Evolutionary conservation across 2,797 vertebrate genomes (phyloP), one percentile per base, ranked within the genome.

Genomic region (Tokudaia muenninki): DNA sequence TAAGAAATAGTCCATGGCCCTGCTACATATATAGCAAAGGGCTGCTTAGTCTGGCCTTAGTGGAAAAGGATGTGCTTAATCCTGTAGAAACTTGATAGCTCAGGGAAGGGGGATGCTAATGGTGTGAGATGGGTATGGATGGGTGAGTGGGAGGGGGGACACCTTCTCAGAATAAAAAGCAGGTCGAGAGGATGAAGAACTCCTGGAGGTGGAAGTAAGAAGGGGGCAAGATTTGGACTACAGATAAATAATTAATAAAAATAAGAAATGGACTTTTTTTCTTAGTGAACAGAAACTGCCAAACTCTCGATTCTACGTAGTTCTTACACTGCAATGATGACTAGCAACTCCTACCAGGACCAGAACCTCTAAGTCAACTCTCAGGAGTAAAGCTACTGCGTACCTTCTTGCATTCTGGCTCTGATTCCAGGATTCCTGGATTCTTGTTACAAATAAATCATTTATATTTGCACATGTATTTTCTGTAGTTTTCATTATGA

Each of bases 401-500:
- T n/a, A 98, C 78, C 86, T 98, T 98, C 95, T 98, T 98, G 94
- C 26, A 93, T 98, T 97, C 22, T 97, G 96, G 90, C 61, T 98
- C 98, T 97, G 93, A 92, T 98, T 98, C 98, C 92, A 94, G 34
- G 93, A 94, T 92, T 98, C 34, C 90, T 98, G 92, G 96, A 98
- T 92, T 96, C 92, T 98, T 83, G 90, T 90, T 97, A 88, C 86
- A 96, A 98, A 98, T 97, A 98, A 94, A 98, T 98, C 93, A 98
- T 98, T 98, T 98, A 94, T 98, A 98, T 98, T 98, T 91, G 52
- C 77, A 92, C 94, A 97, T 98, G 98, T 98, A 95, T 98, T 98
- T 57, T 98, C 97, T 98, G 98, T 98, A 87, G 97, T 97, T 98
- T 98, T 98, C 90, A 94, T 97, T 98, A 98, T 98, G 98, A 98